Base-by-base conservation (phyloP, 2,888 invertebrate genomes). In the Orchesella flavescens region DNA sequence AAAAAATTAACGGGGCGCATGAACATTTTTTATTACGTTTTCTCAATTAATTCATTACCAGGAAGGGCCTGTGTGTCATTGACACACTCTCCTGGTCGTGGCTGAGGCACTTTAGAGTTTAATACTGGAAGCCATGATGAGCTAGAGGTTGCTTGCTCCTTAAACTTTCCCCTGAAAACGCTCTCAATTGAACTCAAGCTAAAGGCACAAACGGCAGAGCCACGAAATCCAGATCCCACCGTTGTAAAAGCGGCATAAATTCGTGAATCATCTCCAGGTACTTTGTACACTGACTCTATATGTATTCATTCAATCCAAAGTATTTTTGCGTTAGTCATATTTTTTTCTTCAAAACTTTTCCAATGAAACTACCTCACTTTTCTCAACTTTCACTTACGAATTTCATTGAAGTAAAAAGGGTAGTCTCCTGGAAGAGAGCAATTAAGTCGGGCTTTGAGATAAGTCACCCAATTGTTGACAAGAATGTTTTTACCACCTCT, bases 351-450 rank as follows among this genome's bases (percentile, higher is more conserved):
- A 34, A 34, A 34, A 34, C 34, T 34, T 34, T 34, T 34, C 34
- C 7, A 34, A 34, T 34, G 34, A 34, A 34, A 34, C 34, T 34
- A 7, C 34, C 7, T 7, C 9, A 13, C 43, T 78, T 43, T 74
- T 21, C 34, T 34, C 34, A 55, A 13, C 43, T 78, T 43, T 74
- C 43, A 81, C 95, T 95, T 92, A 96, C 95, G 97, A 90, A 98
- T 97, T 92, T 98, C 98, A 91, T 99, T 97, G 93, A 99, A 99
- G 91, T 98, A 98, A 92, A 98, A 99, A 0, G 98, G 98, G 90
- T 97, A 98, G 90, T 98, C 98, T 88, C 98, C 98, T 13, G 98
- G 97, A 89, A 98, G 96, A 89, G 97, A 97, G 91, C 98, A 98
- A 91, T 97, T 98, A 88, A 98, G 93, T 79, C 98, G 92, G 10